Conservation (phyloP, 1,140 invertebrate species). For the Drosophila chauvacae region DNA sequence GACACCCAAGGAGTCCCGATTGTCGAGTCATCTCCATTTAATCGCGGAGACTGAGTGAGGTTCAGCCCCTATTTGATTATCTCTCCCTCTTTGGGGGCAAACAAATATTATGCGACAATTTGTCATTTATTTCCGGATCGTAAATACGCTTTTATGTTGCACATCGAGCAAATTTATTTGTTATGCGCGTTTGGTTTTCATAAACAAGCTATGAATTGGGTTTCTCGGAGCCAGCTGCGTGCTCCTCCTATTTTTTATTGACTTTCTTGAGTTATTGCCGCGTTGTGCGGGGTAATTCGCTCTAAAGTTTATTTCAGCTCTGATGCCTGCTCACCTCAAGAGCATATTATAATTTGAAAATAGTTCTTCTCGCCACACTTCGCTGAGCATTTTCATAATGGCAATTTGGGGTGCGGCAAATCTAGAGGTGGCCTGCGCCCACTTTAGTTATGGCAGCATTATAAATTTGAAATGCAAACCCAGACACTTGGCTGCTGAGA, state of each 20-base stretch:
- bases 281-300: constrained; percentile 23
- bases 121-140: constrained; percentile 54
- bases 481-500: constrained; percentile 49
- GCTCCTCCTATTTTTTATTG: constrained; percentile 33
- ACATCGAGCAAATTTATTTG: constrained; percentile 46
- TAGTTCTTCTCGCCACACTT: constrained; percentile 56
- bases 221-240: constrained; percentile 21
- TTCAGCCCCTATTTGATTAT: constrained; percentile 35
- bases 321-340: constrained; percentile 23
- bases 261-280: constrained; percentile 27
- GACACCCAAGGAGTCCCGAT: constrained; percentile 17
- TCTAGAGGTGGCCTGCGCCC: constrained; percentile 24
- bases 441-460: constrained; percentile 71
- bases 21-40: constrained; percentile 40
- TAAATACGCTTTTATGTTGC: constrained; percentile 56
- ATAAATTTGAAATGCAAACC: constrained; percentile 77
- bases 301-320: constrained; percentile 29
- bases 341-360: constrained; percentile 47
- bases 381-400: constrained; percentile 66
- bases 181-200: constrained; percentile 41
- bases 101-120: constrained; percentile 58
- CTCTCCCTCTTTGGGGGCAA: constrained; percentile 17
- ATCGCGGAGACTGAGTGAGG: background rate
- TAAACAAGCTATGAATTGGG: constrained; percentile 39
- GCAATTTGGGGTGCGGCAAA: constrained; percentile 60